These are phyloP conservation scores for Hemiscyllium ocellatum DNA, from an alignment of 2,113 vertebrate species.

Conservation along the genomic window DNA sequence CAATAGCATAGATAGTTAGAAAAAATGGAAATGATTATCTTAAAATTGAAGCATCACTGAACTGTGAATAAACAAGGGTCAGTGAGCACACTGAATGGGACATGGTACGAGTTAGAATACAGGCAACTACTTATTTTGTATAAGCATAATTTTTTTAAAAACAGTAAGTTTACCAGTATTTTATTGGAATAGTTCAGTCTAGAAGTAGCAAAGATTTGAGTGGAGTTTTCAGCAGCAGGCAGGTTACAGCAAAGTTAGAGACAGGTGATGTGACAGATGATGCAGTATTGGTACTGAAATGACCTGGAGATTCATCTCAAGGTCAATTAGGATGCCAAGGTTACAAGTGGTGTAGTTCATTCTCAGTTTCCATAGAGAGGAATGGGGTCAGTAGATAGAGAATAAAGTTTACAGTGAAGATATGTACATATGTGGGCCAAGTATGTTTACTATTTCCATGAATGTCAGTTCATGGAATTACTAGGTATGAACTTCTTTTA, in stretches of 20 bases:
- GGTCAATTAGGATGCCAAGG: background rate
- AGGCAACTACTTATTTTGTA: no score
- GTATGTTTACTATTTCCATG: background rate
- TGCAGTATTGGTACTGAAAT: background rate
- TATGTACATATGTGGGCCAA: background rate
- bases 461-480: background rate
- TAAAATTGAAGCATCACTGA: no score
- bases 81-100: no score
- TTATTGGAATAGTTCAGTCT: no score
- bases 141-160: no score
- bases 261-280: background rate
- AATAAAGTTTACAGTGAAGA: background rate
- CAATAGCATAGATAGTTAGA: no score
- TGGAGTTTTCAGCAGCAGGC: background rate
- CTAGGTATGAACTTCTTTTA: background rate
- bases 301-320: background rate
- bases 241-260: background rate
- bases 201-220: no score
- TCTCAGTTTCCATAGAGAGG: background rate
- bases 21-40: no score
- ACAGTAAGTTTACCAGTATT: no score
- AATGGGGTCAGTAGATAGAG: background rate
- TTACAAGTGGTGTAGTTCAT: background rate
- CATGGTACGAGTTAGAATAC: no score
- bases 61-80: no score